phyloP scores from a whole-genome alignment of 2,888 invertebrate species.

The Panopea generosa region DNA sequence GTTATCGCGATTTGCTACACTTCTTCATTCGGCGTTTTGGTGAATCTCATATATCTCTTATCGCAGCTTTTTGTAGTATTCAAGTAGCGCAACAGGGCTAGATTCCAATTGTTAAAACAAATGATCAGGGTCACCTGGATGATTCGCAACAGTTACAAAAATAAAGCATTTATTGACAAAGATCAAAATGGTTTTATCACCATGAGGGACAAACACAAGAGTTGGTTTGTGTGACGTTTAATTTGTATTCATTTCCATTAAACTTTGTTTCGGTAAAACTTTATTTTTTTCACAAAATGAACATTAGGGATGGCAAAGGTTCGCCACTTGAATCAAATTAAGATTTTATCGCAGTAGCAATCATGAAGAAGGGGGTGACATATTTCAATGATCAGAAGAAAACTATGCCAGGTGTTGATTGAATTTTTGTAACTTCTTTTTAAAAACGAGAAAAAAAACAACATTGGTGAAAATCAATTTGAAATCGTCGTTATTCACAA shows the following conservation, averaged over 20 bases:
- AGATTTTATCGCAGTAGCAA: conserved; percentile 27
- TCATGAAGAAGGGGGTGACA: too few relatives aligned
- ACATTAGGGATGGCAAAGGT: conserved; percentile 17
- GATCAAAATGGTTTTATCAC: conserved; percentile 5
- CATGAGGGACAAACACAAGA: conserved; percentile 4
- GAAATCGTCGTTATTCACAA: too few relatives aligned
- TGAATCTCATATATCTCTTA: not conserved
- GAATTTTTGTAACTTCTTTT: too few relatives aligned
- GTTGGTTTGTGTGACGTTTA: conserved; percentile 16
- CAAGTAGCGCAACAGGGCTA: not conserved
- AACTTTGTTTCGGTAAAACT: conserved; percentile 1
- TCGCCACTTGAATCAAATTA: conserved; percentile 34
- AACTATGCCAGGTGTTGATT: too few relatives aligned
- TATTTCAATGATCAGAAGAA: too few relatives aligned
- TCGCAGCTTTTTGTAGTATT: not conserved
- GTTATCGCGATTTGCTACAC: not conserved
- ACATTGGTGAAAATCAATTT: too few relatives aligned
- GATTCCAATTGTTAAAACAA: conserved; percentile 23
- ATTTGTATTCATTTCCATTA: conserved; percentile 24
- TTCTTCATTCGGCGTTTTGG: too few relatives aligned
- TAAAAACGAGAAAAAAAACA: too few relatives aligned
- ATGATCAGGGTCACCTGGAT: conserved; percentile 20
- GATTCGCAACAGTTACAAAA: conserved; percentile 27
- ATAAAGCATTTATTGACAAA: conserved; percentile 17
- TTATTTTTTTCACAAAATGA: too few relatives aligned